phyloP scores from a whole-genome alignment of 1,140 invertebrate genomes.

The Lethrus apterus region DNA sequence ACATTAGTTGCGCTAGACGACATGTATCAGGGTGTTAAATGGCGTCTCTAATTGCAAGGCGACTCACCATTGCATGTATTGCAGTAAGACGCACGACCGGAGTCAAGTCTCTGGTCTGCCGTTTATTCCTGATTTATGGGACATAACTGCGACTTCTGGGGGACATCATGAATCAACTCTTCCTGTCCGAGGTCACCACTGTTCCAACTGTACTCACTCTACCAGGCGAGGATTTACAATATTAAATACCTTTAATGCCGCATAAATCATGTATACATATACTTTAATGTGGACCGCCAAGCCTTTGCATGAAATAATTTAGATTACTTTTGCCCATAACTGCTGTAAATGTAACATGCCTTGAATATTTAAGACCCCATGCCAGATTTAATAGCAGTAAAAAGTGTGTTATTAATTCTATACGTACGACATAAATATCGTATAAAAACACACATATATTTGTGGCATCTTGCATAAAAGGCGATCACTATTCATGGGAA shows the following conservation, averaged over 20 bases:
- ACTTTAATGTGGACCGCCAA: background rate
- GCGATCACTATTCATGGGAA: too few relatives aligned
- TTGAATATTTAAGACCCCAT: background rate
- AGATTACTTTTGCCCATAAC: too few relatives aligned
- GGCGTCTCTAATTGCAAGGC: slow-evolving; percentile 19
- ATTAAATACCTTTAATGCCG: slow-evolving; percentile 16
- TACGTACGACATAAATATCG: too few relatives aligned
- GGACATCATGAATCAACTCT: slow-evolving; percentile 23
- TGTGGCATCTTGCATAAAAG: too few relatives aligned
- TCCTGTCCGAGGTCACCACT: slow-evolving; percentile 20
- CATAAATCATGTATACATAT: slow-evolving; percentile 10
- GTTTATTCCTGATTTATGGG: slow-evolving; percentile 23
- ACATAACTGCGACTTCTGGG: slow-evolving; percentile 24
- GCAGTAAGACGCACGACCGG: slow-evolving; percentile 17
- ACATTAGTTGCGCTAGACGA: slow-evolving; percentile 12
- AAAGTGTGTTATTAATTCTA: too few relatives aligned
- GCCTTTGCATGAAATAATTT: too few relatives aligned
- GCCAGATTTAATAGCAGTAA: too few relatives aligned
- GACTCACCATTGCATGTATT: slow-evolving; percentile 20
- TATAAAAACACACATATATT: too few relatives aligned
- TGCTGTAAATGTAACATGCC: too few relatives aligned
- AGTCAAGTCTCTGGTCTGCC: slow-evolving; percentile 24
- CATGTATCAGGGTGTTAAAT: slow-evolving; percentile 22
- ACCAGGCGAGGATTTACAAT: slow-evolving; percentile 15
- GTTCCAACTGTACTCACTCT: slow-evolving; percentile 6